phyloP scores from a whole-genome alignment of 2,888 invertebrate genomes.

The Plebejus anna region DNA sequence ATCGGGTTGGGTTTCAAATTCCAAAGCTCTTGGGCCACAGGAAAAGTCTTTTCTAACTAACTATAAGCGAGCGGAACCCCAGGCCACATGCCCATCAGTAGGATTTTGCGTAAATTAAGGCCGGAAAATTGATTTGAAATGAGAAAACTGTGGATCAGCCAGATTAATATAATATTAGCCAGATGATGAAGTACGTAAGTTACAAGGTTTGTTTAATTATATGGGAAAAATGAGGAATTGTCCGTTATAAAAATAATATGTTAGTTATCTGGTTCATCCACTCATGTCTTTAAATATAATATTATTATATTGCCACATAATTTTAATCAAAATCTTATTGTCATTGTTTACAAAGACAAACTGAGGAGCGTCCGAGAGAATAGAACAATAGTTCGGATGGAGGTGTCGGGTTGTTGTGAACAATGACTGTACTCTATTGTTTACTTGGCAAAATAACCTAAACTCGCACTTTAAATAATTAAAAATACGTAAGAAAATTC shows the following conservation, averaged over 20 bases:
- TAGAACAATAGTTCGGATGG: constrained; percentile 11
- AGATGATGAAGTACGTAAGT: too few relatives aligned
- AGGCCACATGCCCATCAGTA: not conserved
- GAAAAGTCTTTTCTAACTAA: too few relatives aligned
- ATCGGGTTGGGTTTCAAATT: too few relatives aligned
- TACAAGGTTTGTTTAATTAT: too few relatives aligned
- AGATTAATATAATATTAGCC: too few relatives aligned
- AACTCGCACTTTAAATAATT: not conserved
- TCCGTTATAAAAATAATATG: too few relatives aligned
- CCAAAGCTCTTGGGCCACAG: too few relatives aligned
- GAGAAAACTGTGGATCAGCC: too few relatives aligned
- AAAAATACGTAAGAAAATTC: not conserved
- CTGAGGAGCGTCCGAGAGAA: constrained; percentile 3
- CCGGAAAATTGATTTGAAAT: too few relatives aligned
- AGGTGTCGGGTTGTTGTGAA: constrained; percentile 1
- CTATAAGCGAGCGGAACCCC: too few relatives aligned
- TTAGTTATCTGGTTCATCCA: too few relatives aligned
- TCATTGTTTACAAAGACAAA: not conserved
- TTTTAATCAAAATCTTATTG: not conserved
- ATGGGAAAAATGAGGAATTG: too few relatives aligned
- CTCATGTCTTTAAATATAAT: not conserved
- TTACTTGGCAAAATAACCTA: constrained; percentile 20
- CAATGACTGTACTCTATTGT: constrained; percentile 16
- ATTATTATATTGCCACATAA: not conserved
- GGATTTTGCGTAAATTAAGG: not conserved